These are phyloP conservation scores for Macrophya annulata DNA, from an alignment of 2,888 invertebrate genomes.

Conservation along the genomic window DNA sequence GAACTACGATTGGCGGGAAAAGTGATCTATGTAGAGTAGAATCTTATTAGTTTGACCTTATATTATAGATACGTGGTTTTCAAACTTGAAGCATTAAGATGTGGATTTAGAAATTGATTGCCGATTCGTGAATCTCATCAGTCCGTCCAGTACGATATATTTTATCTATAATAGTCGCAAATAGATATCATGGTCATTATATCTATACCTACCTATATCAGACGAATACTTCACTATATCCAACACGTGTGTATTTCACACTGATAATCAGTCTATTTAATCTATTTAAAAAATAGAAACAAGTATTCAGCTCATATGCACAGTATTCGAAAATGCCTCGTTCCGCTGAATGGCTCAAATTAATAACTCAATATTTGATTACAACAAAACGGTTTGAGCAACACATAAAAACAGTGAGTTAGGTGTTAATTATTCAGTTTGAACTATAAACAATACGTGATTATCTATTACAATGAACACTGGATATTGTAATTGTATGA, in stretches of 20 bases:
- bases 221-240: not conserved
- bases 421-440: not conserved
- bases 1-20: too few species aligned
- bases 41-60: too few species aligned
- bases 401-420: conserved; percentile 79
- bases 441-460: not conserved
- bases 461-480: not conserved
- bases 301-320: not conserved
- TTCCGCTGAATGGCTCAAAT: conserved; percentile 77
- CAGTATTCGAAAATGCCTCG: conserved; percentile 60
- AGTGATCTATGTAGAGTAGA: too few species aligned
- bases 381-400: conserved; percentile 78
- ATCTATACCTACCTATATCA: too few species aligned
- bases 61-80: too few species aligned
- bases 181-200: not conserved
- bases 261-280: not conserved
- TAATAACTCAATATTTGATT: conserved; percentile 72
- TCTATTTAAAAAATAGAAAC: not conserved
- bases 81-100: too few species aligned
- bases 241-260: not conserved
- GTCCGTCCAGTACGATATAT: not conserved
- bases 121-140: too few species aligned
- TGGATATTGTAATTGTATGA: too few species aligned
- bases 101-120: too few species aligned
- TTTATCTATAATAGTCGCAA: not conserved